phyloP scores from a whole-genome alignment of 2,888 invertebrate genomes.

The Candidula unifasciata region DNA sequence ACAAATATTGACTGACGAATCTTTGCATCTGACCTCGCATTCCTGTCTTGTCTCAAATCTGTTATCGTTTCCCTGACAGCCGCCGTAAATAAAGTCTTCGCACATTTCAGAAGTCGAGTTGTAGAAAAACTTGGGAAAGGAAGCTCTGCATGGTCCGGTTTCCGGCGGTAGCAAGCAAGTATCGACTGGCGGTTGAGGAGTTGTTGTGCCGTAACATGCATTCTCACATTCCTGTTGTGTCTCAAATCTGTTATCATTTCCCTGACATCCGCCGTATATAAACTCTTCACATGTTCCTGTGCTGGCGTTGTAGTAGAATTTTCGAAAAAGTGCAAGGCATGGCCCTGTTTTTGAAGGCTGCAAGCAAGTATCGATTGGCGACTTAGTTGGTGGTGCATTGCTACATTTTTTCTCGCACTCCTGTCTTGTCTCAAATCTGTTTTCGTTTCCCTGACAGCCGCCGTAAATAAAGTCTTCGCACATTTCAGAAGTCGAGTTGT shows the following conservation, averaged over 20 bases:
- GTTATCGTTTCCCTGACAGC: conserved; percentile 26
- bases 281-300: conserved; percentile 39
- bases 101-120: not conserved
- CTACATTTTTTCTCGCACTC: not conserved
- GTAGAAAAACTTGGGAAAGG: not conserved
- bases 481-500: conserved; percentile 87
- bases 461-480: conserved; percentile 85
- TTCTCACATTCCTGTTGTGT: not conserved
- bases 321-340: conserved; percentile 35
- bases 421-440: conserved; percentile 82
- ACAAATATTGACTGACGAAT: not conserved
- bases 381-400: not conserved
- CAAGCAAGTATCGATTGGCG: not conserved
- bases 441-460: conserved; percentile 89
- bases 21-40: not conserved
- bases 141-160: not conserved
- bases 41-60: not conserved
- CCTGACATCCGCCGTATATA: conserved; percentile 41
- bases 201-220: not conserved
- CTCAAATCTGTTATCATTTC: conserved; percentile 43
- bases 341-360: not conserved
- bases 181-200: not conserved
- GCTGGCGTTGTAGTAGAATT: conserved; percentile 30
- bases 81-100: conserved; percentile 29
- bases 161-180: not conserved